These are phyloP conservation scores for Serrognathus titanus DNA, from an alignment of 2,888 invertebrate genomes.

Conservation along the genomic window DNA sequence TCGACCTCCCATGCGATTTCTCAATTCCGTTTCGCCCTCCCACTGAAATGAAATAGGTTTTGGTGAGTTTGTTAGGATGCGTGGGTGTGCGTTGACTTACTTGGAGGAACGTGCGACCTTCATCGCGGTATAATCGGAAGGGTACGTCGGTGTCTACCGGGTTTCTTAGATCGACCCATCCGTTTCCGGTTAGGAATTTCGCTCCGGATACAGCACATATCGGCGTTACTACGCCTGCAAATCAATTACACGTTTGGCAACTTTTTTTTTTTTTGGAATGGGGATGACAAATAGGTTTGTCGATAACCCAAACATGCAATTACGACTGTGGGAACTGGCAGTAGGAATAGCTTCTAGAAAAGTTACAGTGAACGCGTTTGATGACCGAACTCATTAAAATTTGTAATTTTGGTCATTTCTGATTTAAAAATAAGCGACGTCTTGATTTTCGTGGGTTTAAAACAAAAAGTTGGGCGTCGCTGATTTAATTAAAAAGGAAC, in stretches of 20 bases:
- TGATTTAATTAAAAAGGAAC: too few relatives aligned
- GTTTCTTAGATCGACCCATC: constrained; percentile 78
- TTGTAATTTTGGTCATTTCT: too few relatives aligned
- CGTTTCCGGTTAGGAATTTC: constrained; percentile 73
- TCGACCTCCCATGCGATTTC: constrained; percentile 74
- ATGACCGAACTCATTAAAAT: too few relatives aligned
- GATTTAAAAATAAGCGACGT: too few relatives aligned
- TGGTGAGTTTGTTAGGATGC: neutral
- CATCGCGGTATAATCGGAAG: constrained; percentile 77
- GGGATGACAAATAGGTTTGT: too few relatives aligned
- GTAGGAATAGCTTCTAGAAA: too few relatives aligned
- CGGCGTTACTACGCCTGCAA: constrained; percentile 69
- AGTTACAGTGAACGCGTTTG: too few relatives aligned
- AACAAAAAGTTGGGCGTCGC: neutral
- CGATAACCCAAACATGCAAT: too few relatives aligned
- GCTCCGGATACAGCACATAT: constrained; percentile 84
- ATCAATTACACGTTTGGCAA: too few relatives aligned
- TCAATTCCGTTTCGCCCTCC: constrained; percentile 77
- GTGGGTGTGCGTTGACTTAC: constrained; percentile 47
- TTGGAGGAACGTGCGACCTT: constrained; percentile 77
- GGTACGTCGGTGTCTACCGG: constrained; percentile 73
- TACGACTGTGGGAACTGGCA: too few relatives aligned
- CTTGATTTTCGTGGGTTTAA: too few relatives aligned
- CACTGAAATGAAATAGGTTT: constrained; percentile 57
- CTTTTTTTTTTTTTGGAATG: too few relatives aligned